Percentiles rank a stretch among this genome's conserved stretches.
phyloP scores from a whole-genome alignment of 2,113 vertebrate genomes.

The Ameiurus melas region DNA sequence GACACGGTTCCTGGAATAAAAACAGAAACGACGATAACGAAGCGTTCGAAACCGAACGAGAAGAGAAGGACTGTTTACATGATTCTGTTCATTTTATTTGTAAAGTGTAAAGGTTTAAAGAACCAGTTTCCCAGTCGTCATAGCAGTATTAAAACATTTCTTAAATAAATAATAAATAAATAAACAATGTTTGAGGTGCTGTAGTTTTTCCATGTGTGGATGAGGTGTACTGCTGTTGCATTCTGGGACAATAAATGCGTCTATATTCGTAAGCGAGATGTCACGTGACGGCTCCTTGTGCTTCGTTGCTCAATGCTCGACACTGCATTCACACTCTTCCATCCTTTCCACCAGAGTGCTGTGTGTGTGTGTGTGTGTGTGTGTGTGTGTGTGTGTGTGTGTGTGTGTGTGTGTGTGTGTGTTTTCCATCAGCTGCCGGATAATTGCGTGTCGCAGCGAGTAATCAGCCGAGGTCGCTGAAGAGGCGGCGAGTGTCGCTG shows the following conservation, averaged over 20 bases:
- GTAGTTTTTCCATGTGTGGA: constrained; percentile 53
- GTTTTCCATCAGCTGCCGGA: constrained; percentile 8
- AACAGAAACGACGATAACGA: not conserved
- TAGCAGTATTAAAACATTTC: constrained; percentile 74
- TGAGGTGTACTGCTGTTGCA: constrained; percentile 37
- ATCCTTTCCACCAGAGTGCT: constrained; percentile 3
- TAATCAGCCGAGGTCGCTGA: constrained; percentile 39
- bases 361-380: not conserved
- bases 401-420: not conserved
- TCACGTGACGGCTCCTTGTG: constrained; percentile 29
- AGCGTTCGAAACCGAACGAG: constrained; percentile 45
- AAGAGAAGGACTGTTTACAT: constrained; percentile 67
- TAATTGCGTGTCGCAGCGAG: constrained; percentile 52
- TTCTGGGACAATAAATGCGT: constrained; percentile 52
- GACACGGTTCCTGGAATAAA: constrained; percentile 54
- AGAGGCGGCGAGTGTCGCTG: constrained; percentile 16
- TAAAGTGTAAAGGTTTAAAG: constrained; percentile 74
- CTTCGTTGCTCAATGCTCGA: not conserved
- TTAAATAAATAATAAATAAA: constrained; percentile 69
- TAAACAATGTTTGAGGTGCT: constrained; percentile 59
- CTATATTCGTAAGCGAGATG: constrained; percentile 49
- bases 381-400: no score
- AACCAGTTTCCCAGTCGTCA: constrained; percentile 74
- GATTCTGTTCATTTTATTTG: constrained; percentile 71
- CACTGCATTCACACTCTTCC: not conserved